Evolutionary conservation across 2,888 invertebrate genomes (phyloP), one percentile per base, ranked within the genome.

Genomic region (Diarsia mendica): DNA sequence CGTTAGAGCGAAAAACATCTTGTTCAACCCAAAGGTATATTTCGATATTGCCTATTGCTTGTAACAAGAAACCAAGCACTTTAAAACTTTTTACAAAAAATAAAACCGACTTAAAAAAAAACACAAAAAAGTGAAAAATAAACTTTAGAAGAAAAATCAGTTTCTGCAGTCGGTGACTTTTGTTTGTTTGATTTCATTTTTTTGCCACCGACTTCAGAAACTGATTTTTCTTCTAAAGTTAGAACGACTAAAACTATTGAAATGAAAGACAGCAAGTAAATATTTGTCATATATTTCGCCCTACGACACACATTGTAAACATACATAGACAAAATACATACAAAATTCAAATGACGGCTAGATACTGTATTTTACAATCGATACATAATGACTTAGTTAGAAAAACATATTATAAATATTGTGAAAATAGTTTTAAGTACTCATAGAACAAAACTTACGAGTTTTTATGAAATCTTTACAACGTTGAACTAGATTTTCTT

Each of bases 291-390:
- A 85, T 90, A 88, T 87, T 90, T 86, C 78, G 77, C 70, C 61
- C 70, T 84, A 85, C 75, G 49, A 86, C 87, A 88, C 83, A 88
- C 87, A 85, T 85, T 87, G 85, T 88, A 86, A 84, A 89, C 85
- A 86, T 87, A 85, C 79, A 85, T 85, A 87, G 84, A 88, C 79
- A 88, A 88, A 87, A 89, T 89, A 88, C 82, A 86, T 86, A 87
- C 67, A 46, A 88, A 82, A 73, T 89, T 80, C 83, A 89, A 90
- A 87, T 81, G 76, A 72, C 72, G 33, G 75, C 76, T 83, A 80
- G 49, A 67, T 76, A 80, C 72, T 73, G 64, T 68, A 51, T 48
- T 68, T 82, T 51, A 77, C 39, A 65, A 72, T 75, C 44, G 60
- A 80, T 75, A 68, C 10, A 53, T 48, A 63, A 58, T 44, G 51